Base-by-base conservation (phyloP, 1,140 invertebrate genomes). In the Vanessa tameamea region DNA sequence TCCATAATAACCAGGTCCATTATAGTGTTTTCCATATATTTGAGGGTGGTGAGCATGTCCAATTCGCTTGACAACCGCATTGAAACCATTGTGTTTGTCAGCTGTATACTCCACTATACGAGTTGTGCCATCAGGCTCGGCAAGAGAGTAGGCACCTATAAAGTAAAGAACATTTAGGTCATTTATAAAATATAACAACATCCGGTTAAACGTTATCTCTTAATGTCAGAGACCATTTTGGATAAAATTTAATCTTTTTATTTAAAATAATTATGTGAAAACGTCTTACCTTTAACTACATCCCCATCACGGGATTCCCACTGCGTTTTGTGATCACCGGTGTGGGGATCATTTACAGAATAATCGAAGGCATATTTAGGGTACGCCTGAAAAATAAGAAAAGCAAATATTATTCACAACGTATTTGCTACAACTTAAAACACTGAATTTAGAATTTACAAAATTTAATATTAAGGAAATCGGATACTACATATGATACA, bases 121-220 rank as follows among this genome's bases (percentile, higher is more conserved):
- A 61, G 88, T 93, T 5, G 94, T 93, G 75, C 95, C 94, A 80
- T 95, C 94, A 43, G 94, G 88, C 76, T 95, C 94, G 23, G 94
- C 88, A 12, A 95, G 87, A 37, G 92, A 93, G 81, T 94, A 94
- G n/a, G 93, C 93, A 47, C 94, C 94, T 87, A 79, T 61, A 83
- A 82, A 70, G 66, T 57, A 53, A 61, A 57, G 4, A 57, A 12
- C 7, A 50, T 15, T 31, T 31, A 31, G 6, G 3, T 31, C 26
- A 31, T 1, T 31, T 31, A 31, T 31, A 31, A 6, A 31, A 31
- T 31, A 31, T 6, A 31, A 31, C 26, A 31, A 31, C 26, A 31
- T 1, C 26, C 26, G 26, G 3, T 31, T 31, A 31, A 31, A 31
- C 6, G 2, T 31, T 6, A 31, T 31, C 2, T 31, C 26, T 31